Evolutionary conservation across 2,113 vertebrate genomes (phyloP).

Genomic region (Stegostoma tigrinum): DNA sequence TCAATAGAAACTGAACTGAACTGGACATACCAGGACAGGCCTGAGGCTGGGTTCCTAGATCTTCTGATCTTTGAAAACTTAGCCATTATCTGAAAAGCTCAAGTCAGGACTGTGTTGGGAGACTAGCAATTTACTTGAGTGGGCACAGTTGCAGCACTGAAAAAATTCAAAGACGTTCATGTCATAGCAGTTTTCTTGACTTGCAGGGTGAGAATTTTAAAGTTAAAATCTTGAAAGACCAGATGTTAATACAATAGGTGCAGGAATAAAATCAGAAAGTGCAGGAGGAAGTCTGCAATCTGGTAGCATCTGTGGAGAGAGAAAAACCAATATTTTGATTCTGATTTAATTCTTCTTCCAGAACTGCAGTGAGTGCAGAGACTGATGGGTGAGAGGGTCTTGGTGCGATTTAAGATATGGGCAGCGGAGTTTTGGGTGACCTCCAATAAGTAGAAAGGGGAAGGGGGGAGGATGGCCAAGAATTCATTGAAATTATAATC

Average conservation of each 20-base stretch:
- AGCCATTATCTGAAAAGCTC: too few species aligned
- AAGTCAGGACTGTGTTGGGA: too few species aligned
- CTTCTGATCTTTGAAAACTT: too few species aligned
- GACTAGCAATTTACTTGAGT: too few species aligned
- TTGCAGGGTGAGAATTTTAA: background rate
- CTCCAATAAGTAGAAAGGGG: background rate
- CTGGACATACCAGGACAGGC: background rate
- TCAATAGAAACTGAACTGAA: too few species aligned
- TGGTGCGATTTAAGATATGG: background rate
- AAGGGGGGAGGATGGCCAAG: background rate
- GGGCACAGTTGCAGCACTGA: background rate
- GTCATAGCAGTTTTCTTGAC: background rate
- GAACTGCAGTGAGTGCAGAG: background rate
- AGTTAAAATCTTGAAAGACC: background rate
- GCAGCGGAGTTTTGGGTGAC: background rate
- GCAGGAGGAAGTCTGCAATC: too few species aligned
- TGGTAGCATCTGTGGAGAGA: too few species aligned
- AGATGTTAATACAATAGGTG: background rate
- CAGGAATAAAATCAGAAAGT: too few species aligned
- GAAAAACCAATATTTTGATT: too few species aligned
- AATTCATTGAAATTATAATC: background rate
- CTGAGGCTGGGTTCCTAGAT: background rate
- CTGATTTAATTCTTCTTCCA: too few species aligned
- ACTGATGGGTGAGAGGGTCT: background rate
- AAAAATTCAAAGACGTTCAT: background rate